A percentile compares a stretch with the other conserved stretches of the same genome.
phyloP scores from a whole-genome alignment of 2,797 vertebrate genomes.

The Erithacus rubecula region DNA sequence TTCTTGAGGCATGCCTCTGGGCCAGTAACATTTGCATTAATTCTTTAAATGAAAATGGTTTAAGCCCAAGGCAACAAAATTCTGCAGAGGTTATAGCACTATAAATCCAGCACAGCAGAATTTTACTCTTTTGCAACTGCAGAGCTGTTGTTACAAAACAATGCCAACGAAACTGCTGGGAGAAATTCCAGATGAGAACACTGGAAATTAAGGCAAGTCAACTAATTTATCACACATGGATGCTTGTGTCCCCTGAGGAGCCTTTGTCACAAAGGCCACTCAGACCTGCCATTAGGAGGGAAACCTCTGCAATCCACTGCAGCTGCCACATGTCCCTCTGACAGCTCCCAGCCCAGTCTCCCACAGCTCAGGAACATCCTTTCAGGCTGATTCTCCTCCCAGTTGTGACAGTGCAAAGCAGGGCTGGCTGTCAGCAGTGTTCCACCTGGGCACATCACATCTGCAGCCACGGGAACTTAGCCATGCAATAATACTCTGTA shows the following conservation, averaged over 20 bases:
- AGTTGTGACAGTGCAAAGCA: neutral
- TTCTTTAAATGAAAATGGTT: neutral
- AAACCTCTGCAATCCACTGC: neutral
- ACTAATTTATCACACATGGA: neutral
- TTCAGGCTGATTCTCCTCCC: neutral
- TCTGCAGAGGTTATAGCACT: neutral
- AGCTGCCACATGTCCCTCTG: neutral
- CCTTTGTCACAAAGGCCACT: neutral
- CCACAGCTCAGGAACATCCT: neutral
- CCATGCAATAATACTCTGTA: neutral
- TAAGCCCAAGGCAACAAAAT: neutral
- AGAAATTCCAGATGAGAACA: neutral
- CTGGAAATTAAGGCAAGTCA: neutral
- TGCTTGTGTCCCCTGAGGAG: neutral
- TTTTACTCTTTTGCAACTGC: neutral
- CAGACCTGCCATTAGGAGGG: neutral
- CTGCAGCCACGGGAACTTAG: neutral
- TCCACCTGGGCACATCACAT: neutral
- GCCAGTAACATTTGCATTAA: neutral
- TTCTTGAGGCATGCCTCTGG: neutral
- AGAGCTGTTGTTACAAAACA: neutral
- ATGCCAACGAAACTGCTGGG: neutral
- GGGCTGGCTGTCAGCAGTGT: neutral
- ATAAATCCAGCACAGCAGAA: neutral
- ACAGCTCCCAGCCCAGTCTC: neutral